Evolutionary conservation across 2,888 invertebrate species (phyloP).

Genomic region (Pardosa pseudoannulata): DNA sequence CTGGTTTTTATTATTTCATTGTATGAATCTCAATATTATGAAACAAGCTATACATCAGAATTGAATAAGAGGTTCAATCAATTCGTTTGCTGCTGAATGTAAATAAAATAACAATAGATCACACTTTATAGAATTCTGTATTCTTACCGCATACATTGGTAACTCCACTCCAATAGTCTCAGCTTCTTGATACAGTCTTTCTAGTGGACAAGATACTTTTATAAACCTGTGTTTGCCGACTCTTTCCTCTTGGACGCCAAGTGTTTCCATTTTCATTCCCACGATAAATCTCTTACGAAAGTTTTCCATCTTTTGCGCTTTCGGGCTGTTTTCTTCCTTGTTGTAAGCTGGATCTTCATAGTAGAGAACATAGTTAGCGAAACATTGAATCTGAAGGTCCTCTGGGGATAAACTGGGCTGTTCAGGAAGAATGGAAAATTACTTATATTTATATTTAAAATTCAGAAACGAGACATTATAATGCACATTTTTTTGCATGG

Average conservation of each 20-base stretch:
- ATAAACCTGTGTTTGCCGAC: conserved; percentile 72
- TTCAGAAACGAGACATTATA: too few relatives aligned
- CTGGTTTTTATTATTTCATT: too few relatives aligned
- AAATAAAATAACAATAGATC: background rate
- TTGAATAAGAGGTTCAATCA: too few relatives aligned
- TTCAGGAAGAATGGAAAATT: too few relatives aligned
- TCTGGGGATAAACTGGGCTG: background rate
- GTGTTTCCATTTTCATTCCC: conserved; percentile 57
- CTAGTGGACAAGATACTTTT: conserved; percentile 68
- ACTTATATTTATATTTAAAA: too few relatives aligned
- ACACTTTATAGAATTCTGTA: too few relatives aligned
- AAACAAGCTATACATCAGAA: too few relatives aligned
- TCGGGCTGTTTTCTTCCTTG: conserved; percentile 2
- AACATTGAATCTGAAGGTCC: conserved; percentile 4
- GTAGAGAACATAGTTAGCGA: conserved; percentile 66
- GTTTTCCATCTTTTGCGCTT: conserved; percentile 48
- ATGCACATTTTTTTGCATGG: too few relatives aligned
- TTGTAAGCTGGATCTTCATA: conserved; percentile 60
- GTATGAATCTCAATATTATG: too few relatives aligned
- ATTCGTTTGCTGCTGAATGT: too few relatives aligned
- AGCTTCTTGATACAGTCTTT: conserved; percentile 70
- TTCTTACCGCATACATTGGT: conserved; percentile 67
- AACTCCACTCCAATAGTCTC: conserved; percentile 60
- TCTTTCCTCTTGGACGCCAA: conserved; percentile 63
- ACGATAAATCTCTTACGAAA: conserved; percentile 55